These are phyloP conservation scores for Spea hammondii DNA, from an alignment of 2,797 vertebrate genomes.

Conservation along the genomic window DNA sequence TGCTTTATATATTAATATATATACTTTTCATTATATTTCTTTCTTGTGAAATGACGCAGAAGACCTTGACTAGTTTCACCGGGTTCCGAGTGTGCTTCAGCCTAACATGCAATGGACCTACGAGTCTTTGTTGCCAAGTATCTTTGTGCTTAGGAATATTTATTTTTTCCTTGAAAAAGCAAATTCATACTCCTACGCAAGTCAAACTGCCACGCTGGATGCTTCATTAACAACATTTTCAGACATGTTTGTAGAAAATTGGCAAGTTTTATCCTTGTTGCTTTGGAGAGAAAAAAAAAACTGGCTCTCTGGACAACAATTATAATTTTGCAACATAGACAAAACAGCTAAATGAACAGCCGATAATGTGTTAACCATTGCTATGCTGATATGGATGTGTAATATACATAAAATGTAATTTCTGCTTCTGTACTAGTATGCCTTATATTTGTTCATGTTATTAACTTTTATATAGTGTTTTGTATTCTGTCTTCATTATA, in stretches of 20 bases:
- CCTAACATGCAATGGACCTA: constrained; percentile 8
- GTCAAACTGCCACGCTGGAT: not conserved
- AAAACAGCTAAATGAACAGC: not conserved
- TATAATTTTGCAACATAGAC: not conserved
- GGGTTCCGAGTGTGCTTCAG: not conserved
- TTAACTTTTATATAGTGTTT: too few relatives aligned
- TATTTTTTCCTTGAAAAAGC: constrained; percentile 4
- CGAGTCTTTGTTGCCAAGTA: constrained; percentile 21
- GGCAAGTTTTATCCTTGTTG: not conserved
- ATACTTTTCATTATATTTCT: too few relatives aligned
- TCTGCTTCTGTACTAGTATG: too few relatives aligned
- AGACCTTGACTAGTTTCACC: too few relatives aligned
- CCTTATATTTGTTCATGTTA: too few relatives aligned
- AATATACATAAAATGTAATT: too few relatives aligned
- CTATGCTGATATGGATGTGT: too few relatives aligned
- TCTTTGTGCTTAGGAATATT: constrained; percentile 3
- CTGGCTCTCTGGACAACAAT: constrained; percentile 15
- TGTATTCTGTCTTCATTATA: too few relatives aligned
- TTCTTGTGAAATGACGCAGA: too few relatives aligned
- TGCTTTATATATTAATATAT: too few relatives aligned
- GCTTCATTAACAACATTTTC: constrained; percentile 10
- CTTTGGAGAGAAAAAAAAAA: constrained; percentile 7
- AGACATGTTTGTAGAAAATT: constrained; percentile 2
- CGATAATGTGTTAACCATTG: not conserved
- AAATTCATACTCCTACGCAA: constrained; percentile 6